These are phyloP conservation scores for Xiphorhynchus elegans DNA, from an alignment of 2,113 vertebrate genomes.

Conservation along the genomic window DNA sequence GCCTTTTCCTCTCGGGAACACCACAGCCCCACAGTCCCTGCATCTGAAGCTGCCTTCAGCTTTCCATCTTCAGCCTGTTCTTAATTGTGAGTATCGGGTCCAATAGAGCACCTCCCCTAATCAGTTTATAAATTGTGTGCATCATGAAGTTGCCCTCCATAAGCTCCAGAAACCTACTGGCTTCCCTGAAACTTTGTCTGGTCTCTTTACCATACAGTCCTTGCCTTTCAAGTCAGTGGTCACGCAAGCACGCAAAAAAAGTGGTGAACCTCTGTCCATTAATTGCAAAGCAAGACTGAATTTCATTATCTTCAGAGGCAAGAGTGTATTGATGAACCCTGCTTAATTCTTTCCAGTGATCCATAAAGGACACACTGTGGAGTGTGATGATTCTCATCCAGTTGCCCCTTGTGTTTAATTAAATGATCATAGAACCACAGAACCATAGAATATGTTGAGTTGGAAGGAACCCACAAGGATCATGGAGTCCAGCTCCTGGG, in stretches of 20 bases:
- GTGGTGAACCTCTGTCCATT: neutral
- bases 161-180: neutral
- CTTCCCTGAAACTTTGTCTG: neutral
- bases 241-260: neutral
- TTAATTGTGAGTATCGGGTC: neutral
- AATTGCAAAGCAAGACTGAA: neutral
- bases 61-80: neutral
- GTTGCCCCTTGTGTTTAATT: slow-evolving; percentile 10
- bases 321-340: neutral
- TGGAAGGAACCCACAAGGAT: neutral
- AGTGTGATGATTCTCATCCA: neutral
- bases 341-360: neutral
- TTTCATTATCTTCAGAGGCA: neutral
- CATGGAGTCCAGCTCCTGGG: neutral
- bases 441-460: neutral
- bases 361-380: neutral
- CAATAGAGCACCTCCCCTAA: neutral
- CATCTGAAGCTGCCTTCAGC: neutral
- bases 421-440: neutral
- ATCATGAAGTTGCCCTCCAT: neutral
- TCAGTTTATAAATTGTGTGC: neutral
- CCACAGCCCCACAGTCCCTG: neutral
- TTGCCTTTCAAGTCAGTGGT: neutral
- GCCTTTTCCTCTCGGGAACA: neutral
- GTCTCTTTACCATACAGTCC: neutral